Base-by-base conservation (phyloP, 2,797 vertebrate genomes). In the Gobio occitaniae region DNA sequence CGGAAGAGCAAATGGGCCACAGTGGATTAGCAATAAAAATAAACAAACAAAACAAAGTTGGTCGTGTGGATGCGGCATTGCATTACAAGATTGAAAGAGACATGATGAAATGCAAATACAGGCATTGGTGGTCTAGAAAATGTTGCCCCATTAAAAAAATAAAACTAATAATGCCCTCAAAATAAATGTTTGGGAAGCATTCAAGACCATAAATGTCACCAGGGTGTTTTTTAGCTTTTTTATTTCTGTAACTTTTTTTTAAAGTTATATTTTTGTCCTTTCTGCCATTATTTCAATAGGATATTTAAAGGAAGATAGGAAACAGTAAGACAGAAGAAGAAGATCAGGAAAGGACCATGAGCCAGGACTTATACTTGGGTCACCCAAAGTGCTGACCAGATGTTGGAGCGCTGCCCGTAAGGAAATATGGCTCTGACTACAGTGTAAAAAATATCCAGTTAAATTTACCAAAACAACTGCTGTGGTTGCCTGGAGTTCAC, bases 31-130 rank as follows among this genome's bases (percentile, higher is more conserved):
- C 80, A 52, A 72, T 41, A 74, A 84, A 47, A 66, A 86, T 32
- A 77, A 78, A 84, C 41, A 84, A 88, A 65, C 77, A 66, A 77
- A 75, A 83, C 41, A 82, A 59, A 61, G 21, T 61, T 61, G 36
- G 36, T 41, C n/a, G 54, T 21, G 36, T 41, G 19, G 6, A 86
- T 70, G 69, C 36, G 19, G 81, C 50, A 85, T 89, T 87, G 77
- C 50, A 85, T 79, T 80, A 68, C 44, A 72, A 76, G 71, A 61
- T 63, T 71, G 82, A 52, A 63, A 81, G 41, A 9, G 29, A 38
- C 32, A 54, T 15, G 44, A 47, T 74, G 36, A 82, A 86, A 85
- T 79, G 6, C 48, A 63, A 69, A 76, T 69, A 44, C 21, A 69
- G 41, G 69, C 66, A 47, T 17, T 69, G 71, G 25, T 65, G 77